A percentile compares a stretch with the other conserved stretches of the same genome.
These are phyloP conservation scores for Bombus terrestris DNA, from an alignment of 1,140 invertebrate genomes.

Conservation along the genomic window DNA sequence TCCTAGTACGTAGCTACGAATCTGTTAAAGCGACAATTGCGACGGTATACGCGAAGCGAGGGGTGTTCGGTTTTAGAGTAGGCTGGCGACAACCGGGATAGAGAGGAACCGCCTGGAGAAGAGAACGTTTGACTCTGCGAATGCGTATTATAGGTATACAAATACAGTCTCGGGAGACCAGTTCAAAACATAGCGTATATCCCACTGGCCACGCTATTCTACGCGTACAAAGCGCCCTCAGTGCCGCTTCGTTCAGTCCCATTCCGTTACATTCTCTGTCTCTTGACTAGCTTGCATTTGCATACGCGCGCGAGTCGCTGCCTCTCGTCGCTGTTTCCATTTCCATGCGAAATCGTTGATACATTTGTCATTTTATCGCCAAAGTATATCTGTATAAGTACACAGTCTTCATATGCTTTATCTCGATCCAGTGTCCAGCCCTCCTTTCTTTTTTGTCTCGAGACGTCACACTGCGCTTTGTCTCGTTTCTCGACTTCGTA, in stretches of 20 bases:
- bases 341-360: slow-evolving; percentile 1
- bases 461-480: neutral
- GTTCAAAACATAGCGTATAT: slow-evolving; percentile 49
- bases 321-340: neutral
- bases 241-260: neutral
- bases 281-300: slow-evolving; percentile 20
- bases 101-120: neutral
- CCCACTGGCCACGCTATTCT: slow-evolving; percentile 26
- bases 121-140: slow-evolving; percentile 57
- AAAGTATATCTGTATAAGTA: neutral
- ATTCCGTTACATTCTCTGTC: neutral
- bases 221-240: slow-evolving; percentile 20
- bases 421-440: neutral
- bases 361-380: neutral
- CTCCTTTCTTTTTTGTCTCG: neutral
- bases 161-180: slow-evolving; percentile 25
- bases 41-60: neutral
- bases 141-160: slow-evolving; percentile 42
- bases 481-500: too few species aligned
- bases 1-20: neutral
- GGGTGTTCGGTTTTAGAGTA: slow-evolving; percentile 21
- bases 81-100: neutral
- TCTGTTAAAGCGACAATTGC: neutral
- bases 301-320: slow-evolving; percentile 17
- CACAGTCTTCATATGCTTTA: neutral